Evolutionary conservation across 2,797 vertebrate genomes (phyloP), one percentile per base, ranked within the genome.

Genomic region (Hydrolagus colliei): DNA sequence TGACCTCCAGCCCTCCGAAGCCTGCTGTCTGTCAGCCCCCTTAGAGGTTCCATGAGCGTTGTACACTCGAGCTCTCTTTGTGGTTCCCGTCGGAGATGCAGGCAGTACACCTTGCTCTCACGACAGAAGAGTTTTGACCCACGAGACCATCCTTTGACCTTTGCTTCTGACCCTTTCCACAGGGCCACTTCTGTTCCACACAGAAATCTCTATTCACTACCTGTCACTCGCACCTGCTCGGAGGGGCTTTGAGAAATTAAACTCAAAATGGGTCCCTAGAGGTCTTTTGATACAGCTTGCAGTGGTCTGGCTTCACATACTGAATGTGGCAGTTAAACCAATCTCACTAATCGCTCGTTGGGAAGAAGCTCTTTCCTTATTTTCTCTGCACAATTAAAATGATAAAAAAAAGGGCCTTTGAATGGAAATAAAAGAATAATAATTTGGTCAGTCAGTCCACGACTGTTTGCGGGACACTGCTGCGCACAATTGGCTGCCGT

Each of bases 321-420:
- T 90, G 92, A 94, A 93, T 92, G 90, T 90, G 91, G 32, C 92
- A 90, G 92, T 91, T 52, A 96, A 96, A 95, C 95, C 95, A 96
- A 97, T 97, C 95, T 96, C 94, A 93, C 95, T 97, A 96, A 98
- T 97, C 95, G 96, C 95, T 93, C 94, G 94, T 90, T 94, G 91
- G 94, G 95, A 94, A 92, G 93, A 90, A 93, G 94, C 86, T 88
- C 88, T 86, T 88, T n/a, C 86, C 72, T 86, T 89, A 87, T 87
- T 90, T 89, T 86, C 87, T 88, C 90, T 32, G n/a, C 86, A 89
- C 88, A 91, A 92, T 94, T 94, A 93, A 92, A 93, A 93, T 92
- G 85, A 90, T 92, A n/a, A n/a, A n/a, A 88, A 91, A 93, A 94
- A 92, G 91, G 91, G 94, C 95, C 92, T 92, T 94, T 90, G 91